Evolutionary conservation across 2,797 vertebrate species (phyloP), one percentile per base, ranked within the genome.

Genomic region (Garrulus glandarius): DNA sequence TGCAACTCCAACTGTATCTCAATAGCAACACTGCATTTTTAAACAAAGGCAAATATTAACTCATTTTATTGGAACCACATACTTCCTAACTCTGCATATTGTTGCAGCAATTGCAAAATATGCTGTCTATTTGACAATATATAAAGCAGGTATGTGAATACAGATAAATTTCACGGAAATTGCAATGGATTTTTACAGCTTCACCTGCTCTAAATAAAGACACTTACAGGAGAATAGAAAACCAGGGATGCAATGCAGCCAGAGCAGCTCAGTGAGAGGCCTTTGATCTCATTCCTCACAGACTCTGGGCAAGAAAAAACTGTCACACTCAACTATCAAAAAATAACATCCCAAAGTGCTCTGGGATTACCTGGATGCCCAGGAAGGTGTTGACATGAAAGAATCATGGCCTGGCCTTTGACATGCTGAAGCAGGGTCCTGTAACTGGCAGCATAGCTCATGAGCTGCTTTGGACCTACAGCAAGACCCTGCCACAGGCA

Each of bases 11-110:
- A 47, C 9, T 50, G 64, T 50, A 77, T 83, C 41, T 26, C 68
- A 94, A 53, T 21, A 76, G 24, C 36, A 84, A 39, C 5, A 10
- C 26, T 34, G 30, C 30, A 41, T 61, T 85, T 91, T 85, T 84
- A 87, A 75, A 96, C 41, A 85, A 83, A 79, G 13, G 23, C 32
- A 87, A 89, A 91, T 81, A 81, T n/a, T 81, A 86, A 84, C 13
- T 80, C 16, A 50, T 53, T 82, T 65, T 72, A 79, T 92, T 94
- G 84, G 57, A 94, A 68, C 43, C 43, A 59, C 52, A 44, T 30
- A 39, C 19, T 57, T 75, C 39, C 49, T 85, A 61, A 75, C 17
- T 60, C 34, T 74, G 56, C 49, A 67, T 67, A 50, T 10, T 30
- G 15, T 34, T 64, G 34, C 24, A 89, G 41, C 24, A 69, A 46